These are phyloP conservation scores for Xylocopa sonorina DNA, from an alignment of 1,140 invertebrate genomes.

Conservation along the genomic window DNA sequence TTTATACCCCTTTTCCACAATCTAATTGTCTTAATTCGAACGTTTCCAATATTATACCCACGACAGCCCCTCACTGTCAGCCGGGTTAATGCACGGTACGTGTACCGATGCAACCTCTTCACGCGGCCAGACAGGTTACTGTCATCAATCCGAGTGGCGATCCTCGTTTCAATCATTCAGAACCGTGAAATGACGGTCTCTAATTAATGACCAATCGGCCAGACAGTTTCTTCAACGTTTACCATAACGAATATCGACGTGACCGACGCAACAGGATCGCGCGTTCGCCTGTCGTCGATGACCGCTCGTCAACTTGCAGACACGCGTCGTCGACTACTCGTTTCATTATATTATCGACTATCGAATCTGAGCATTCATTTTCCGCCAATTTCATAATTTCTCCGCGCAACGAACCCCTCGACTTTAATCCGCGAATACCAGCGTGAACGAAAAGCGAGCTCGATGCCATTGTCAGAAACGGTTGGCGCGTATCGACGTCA, in stretches of 20 bases:
- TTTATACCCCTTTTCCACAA: no score
- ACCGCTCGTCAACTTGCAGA: constrained; percentile 5
- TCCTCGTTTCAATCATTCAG: constrained; percentile 6
- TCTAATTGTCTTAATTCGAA: no score
- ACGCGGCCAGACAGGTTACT: background rate
- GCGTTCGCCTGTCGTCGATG: background rate
- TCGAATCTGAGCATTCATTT: background rate
- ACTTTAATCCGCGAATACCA: no score
- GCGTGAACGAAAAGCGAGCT: no score
- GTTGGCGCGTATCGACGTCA: no score
- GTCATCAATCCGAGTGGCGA: constrained; percentile 33
- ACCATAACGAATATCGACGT: constrained; percentile 40
- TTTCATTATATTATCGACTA: background rate
- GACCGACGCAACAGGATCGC: background rate
- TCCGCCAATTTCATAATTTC: no score
- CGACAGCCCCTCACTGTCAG: background rate
- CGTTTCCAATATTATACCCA: no score
- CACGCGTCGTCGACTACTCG: background rate
- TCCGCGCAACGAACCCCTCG: no score
- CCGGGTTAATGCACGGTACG: constrained; percentile 26
- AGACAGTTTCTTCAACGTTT: constrained; percentile 12
- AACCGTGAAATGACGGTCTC: background rate
- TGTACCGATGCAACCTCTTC: background rate
- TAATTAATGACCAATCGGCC: background rate
- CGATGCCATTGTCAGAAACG: no score